These are phyloP conservation scores for Lophius piscatorius DNA, from an alignment of 2,113 vertebrate genomes.

Conservation along the genomic window DNA sequence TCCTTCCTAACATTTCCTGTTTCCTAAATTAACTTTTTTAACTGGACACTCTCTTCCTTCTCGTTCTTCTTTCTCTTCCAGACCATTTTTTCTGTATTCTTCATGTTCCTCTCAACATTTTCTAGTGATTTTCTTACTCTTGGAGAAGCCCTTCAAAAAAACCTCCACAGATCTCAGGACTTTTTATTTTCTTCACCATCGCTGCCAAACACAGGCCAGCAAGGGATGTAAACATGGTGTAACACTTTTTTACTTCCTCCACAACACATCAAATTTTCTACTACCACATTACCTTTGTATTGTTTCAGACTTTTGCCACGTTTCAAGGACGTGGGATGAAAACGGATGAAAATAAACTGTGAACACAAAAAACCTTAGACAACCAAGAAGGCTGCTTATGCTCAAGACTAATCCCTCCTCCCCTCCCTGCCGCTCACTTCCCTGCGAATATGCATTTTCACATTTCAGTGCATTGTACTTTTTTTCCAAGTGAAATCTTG, in stretches of 20 bases:
- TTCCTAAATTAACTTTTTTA: constrained; percentile 51
- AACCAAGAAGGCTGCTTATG: constrained; percentile 78
- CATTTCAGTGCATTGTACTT: constrained; percentile 45
- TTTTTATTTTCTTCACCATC: constrained; percentile 75
- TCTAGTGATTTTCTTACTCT: constrained; percentile 67
- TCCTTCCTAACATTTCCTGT: constrained; percentile 89
- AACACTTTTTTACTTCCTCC: constrained; percentile 61
- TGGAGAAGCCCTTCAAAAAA: constrained; percentile 74
- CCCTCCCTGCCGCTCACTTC: constrained; percentile 46
- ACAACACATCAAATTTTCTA: constrained; percentile 56
- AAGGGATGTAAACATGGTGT: constrained; percentile 70
- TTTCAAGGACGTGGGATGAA: constrained; percentile 79
- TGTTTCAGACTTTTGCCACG: constrained; percentile 73
- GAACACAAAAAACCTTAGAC: constrained; percentile 82
- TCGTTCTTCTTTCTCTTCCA: constrained; percentile 46
- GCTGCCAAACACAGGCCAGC: constrained; percentile 79
- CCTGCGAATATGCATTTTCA: constrained; percentile 71
- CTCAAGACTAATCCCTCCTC: constrained; percentile 48
- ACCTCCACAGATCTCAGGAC: constrained; percentile 90
- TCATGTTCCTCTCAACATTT: constrained; percentile 48
- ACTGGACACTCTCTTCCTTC: constrained; percentile 8
- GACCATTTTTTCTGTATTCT: constrained; percentile 48
- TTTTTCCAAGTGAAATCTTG: constrained; percentile 56
- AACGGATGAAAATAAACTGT: constrained; percentile 79
- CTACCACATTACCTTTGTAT: constrained; percentile 46